phyloP scores from a whole-genome alignment of 2,888 invertebrate genomes.

The Ophonus ardosiacus region DNA sequence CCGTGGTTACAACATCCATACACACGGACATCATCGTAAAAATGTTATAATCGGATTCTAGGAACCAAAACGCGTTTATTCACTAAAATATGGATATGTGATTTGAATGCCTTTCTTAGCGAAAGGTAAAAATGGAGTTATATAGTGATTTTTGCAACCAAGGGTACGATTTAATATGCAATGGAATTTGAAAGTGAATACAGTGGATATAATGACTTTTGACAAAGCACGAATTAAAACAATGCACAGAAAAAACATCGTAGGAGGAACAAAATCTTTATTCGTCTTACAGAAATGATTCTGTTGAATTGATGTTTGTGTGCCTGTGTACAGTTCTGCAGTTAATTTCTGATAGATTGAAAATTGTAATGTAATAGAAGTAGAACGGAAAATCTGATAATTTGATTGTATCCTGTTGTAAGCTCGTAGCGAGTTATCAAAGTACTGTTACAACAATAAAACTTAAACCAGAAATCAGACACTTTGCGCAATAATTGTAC shows the following conservation, averaged over 20 bases:
- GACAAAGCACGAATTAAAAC: not conserved
- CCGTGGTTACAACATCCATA: too few species aligned
- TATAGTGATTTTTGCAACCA: too few species aligned
- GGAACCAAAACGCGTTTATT: too few species aligned
- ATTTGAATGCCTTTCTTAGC: too few species aligned
- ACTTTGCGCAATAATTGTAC: constrained; percentile 4
- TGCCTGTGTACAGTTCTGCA: not conserved
- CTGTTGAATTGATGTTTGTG: not conserved
- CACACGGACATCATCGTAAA: too few species aligned
- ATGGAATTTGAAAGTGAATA: too few species aligned
- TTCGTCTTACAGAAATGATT: not conserved
- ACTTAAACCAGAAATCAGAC: not conserved
- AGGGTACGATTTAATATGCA: too few species aligned
- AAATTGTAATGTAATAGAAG: not conserved
- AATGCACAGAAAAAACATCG: too few species aligned
- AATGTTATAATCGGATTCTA: too few species aligned
- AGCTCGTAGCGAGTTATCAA: constrained; percentile 18
- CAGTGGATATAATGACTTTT: not conserved
- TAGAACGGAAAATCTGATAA: constrained; percentile 18
- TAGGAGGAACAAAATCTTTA: too few species aligned
- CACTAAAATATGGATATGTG: too few species aligned
- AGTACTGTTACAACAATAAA: constrained; percentile 25
- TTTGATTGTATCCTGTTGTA: not conserved
- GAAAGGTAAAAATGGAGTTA: too few species aligned
- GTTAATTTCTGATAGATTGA: not conserved